Evolutionary conservation across 2,888 invertebrate species (phyloP).

Genomic region (Apeira syringaria): DNA sequence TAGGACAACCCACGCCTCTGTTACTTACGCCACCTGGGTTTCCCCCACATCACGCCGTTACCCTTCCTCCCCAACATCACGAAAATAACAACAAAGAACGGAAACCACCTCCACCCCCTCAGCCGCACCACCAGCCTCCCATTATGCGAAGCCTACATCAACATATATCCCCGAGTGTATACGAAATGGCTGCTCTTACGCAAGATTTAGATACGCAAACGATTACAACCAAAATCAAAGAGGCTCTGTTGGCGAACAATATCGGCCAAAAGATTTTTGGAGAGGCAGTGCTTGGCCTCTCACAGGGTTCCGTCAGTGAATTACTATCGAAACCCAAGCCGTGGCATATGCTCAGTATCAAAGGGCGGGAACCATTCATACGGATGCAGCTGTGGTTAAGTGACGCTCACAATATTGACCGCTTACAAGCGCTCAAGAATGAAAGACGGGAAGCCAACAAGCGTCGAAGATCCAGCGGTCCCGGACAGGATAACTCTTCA

Average conservation of each 20-base stretch:
- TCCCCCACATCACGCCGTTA: slow-evolving; percentile 89
- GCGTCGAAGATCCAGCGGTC: slow-evolving; percentile 91
- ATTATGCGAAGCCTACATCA: slow-evolving; percentile 90
- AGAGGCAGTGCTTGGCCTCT: slow-evolving; percentile 97
- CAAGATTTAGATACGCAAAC: slow-evolving; percentile 98
- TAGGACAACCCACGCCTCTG: slow-evolving; percentile 84
- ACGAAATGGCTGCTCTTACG: slow-evolving; percentile 98
- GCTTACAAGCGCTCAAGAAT: slow-evolving; percentile 95
- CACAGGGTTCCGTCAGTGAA: slow-evolving; percentile 98
- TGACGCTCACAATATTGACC: slow-evolving; percentile 97
- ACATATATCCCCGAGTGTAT: slow-evolving; percentile 96
- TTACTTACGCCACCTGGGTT: slow-evolving; percentile 90
- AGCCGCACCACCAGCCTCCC: slow-evolving; percentile 84
- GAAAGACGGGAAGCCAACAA: slow-evolving; percentile 96
- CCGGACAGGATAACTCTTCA: slow-evolving; percentile 93
- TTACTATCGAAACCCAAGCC: slow-evolving; percentile 98
- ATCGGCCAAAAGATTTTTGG: slow-evolving; percentile 99
- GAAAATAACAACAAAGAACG: slow-evolving; percentile 84
- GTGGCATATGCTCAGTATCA: slow-evolving; percentile 99
- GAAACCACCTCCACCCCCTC: slow-evolving; percentile 81
- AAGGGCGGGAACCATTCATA: slow-evolving; percentile 98
- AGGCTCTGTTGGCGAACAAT: slow-evolving; percentile 97
- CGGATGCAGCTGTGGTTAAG: slow-evolving; percentile 98
- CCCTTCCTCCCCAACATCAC: slow-evolving; percentile 86
- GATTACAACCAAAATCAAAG: slow-evolving; percentile 98